These are phyloP conservation scores for Pyralis farinalis DNA, from an alignment of 2,888 invertebrate species.

Conservation along the genomic window DNA sequence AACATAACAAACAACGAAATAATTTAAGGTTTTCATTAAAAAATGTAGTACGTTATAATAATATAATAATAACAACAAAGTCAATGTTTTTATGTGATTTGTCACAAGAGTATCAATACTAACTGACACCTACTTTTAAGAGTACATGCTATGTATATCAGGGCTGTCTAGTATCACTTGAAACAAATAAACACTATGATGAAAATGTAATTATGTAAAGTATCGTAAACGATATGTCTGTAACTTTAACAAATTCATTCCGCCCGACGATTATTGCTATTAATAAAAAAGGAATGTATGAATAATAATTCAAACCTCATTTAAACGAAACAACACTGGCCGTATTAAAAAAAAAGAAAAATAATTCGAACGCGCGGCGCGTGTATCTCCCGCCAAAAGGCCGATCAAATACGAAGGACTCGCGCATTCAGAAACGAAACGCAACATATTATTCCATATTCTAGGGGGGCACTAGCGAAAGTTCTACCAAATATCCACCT, in stretches of 20 bases:
- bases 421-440: conserved; percentile 27
- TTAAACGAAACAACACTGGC: conserved; percentile 2
- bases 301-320: neutral
- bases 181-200: conserved; percentile 8
- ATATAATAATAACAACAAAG: no score
- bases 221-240: no score
- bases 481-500: conserved; percentile 75
- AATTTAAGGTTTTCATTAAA: no score
- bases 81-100: no score
- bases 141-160: conserved; percentile 5
- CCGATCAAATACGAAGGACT: conserved; percentile 68
- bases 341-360: conserved; percentile 16
- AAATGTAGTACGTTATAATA: no score
- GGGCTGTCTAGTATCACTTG: conserved; percentile 8
- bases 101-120: no score
- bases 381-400: conserved; percentile 52
- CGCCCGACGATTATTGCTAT: no score
- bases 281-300: no score
- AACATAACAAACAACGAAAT: no score
- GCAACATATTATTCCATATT: conserved; percentile 46
- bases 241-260: no score
- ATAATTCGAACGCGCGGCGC: conserved; percentile 47
- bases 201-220: conserved; percentile 6
- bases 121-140: neutral
- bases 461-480: conserved; percentile 75